These are phyloP conservation scores for Echinops telfairi DNA, from an alignment of 2,113 vertebrate species.

Conservation along the genomic window DNA sequence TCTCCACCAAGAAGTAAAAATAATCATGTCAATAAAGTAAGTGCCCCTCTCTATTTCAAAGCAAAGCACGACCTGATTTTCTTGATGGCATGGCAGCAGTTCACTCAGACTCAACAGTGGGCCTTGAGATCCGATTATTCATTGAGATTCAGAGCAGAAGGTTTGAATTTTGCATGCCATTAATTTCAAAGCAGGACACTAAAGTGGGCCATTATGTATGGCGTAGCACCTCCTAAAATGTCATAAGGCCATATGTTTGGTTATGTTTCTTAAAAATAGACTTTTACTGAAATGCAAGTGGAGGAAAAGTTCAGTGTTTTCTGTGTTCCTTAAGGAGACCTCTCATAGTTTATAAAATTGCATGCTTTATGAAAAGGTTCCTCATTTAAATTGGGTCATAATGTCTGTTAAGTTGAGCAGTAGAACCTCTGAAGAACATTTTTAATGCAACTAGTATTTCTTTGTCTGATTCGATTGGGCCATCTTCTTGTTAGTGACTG, in stretches of 20 bases:
- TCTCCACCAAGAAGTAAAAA: background rate
- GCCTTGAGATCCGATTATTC: background rate
- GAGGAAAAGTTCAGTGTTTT: background rate
- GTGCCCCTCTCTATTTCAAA: background rate
- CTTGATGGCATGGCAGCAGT: accelerated
- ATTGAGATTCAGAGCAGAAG: background rate
- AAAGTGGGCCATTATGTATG: background rate
- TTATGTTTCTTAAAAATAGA: background rate
- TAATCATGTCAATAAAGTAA: background rate
- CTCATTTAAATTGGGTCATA: background rate
- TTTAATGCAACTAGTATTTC: background rate
- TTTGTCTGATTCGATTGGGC: background rate
- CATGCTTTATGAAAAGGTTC: background rate
- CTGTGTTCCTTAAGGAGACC: background rate
- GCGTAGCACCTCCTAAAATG: background rate
- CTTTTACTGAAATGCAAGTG: background rate
- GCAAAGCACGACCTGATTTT: background rate
- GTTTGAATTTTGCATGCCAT: background rate
- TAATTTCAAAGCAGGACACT: conserved; percentile 8
- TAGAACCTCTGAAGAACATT: background rate
- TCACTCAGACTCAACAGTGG: too few species aligned
- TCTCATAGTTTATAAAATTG: background rate
- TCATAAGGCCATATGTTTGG: background rate
- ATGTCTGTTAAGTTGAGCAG: background rate
- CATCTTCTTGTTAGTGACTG: background rate